Base-by-base conservation (phyloP, 2,113 vertebrate species). In the Brachionichthys hirsutus region DNA sequence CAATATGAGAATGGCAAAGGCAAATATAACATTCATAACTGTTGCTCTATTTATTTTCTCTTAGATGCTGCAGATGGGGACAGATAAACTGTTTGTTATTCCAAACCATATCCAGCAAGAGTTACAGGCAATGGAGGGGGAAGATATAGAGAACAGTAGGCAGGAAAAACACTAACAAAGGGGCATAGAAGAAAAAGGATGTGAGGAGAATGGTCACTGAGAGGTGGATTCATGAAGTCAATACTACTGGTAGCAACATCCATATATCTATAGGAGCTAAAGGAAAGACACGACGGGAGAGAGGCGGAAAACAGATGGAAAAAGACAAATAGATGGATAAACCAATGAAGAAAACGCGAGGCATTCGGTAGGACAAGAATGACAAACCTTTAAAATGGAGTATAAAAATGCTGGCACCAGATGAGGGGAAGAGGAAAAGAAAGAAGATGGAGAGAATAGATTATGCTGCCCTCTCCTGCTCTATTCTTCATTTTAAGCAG, bases 401-500 rank as follows among this genome's bases (percentile, higher is more conserved):
- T 30, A 53, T 54, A n/a, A 60, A 49, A 54, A 64, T 44, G 13
- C 4, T 0, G 1, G n/a, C 13, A 42, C 2, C 15, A 49, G 38
- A 53, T 45, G 35, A 4, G 34, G 42, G 57, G 36, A 56, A 15
- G 16, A 53, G 22, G 56, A 49, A 19, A 62, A 59, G 75, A 72
- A 83, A 41, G 78, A 87, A 85, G 55, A 30, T 30, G 24, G 71
- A 81, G 83, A 60, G 43, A 80, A 62, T 51, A 89, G 81, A 88
- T 89, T 84, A 62, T 77, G 73, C 69, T 80, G 12, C 9, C 62
- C 77, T 75, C 69, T 80, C 14, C 9, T 60, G 60, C 66, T 34
- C 56, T 89, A 78, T 91, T 92, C 85, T 91, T 93, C 81, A 86
- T 85, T 91, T 91, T 89, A 91, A 91, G 70, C 75, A 89, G 80